phyloP scores from a whole-genome alignment of 2,888 invertebrate species.

The Pseudococcus jackbeardsleyi region DNA sequence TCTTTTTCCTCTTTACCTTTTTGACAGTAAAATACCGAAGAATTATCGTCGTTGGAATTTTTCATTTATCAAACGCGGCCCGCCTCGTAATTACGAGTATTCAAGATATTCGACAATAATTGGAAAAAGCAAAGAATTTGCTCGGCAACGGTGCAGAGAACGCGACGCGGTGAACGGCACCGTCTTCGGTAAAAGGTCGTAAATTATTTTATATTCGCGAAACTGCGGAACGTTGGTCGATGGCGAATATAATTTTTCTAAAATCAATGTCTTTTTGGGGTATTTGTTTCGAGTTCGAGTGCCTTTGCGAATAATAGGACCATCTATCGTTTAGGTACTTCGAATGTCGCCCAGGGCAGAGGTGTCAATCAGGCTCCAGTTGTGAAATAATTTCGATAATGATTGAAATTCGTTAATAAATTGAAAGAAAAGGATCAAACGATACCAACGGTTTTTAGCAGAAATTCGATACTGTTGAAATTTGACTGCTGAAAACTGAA shows the following conservation, averaged over 20 bases:
- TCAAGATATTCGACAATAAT: slow-evolving; percentile 18
- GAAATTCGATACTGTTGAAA: no score
- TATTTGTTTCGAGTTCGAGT: not conserved
- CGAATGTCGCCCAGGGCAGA: no score
- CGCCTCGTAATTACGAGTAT: slow-evolving; percentile 13
- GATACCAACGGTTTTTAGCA: no score
- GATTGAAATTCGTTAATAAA: no score
- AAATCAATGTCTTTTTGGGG: not conserved
- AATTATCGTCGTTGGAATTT: slow-evolving; percentile 22
- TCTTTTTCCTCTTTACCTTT: not conserved
- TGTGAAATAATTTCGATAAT: no score
- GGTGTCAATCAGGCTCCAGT: no score
- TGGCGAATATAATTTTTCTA: not conserved
- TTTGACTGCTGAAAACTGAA: no score
- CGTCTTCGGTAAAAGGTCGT: not conserved
- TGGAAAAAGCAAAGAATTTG: slow-evolving; percentile 29
- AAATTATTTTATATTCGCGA: not conserved
- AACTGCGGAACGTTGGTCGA: not conserved
- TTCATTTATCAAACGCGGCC: slow-evolving; percentile 8
- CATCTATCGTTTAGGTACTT: no score
- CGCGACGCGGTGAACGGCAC: no score
- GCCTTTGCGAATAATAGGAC: no score
- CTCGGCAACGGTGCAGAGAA: not conserved
- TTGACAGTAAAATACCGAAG: slow-evolving; percentile 17
- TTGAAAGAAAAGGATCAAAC: no score